These are phyloP conservation scores for Entomobrya multifasciata DNA, from an alignment of 2,888 invertebrate species.

Conservation along the genomic window DNA sequence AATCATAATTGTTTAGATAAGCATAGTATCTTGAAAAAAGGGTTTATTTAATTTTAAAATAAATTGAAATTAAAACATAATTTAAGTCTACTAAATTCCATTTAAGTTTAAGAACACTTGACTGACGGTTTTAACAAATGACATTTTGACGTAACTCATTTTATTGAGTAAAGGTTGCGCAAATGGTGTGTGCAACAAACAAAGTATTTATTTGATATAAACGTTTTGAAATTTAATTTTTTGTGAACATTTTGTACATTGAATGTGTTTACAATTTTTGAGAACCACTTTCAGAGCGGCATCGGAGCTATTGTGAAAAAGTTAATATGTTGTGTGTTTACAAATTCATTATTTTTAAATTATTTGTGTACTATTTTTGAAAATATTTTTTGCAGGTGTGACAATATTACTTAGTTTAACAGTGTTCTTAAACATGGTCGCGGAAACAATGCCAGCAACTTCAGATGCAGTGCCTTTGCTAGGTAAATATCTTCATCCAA, in stretches of 20 bases:
- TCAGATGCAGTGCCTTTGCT: constrained; percentile 95
- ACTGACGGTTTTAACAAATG: constrained; percentile 12
- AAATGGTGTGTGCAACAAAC: constrained; percentile 24
- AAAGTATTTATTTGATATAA: not conserved
- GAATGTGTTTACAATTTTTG: not conserved
- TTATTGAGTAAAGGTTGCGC: not conserved
- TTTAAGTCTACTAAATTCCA: no score
- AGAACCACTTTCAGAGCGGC: not conserved
- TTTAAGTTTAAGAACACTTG: not conserved
- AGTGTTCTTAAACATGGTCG: constrained; percentile 99
- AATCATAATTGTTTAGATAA: no score
- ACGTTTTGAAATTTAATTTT: not conserved
- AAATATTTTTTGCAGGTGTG: constrained; percentile 87
- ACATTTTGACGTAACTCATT: not conserved
- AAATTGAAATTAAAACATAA: no score
- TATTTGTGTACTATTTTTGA: constrained; percentile 74
- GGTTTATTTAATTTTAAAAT: no score
- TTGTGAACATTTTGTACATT: not conserved
- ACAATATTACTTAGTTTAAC: constrained; percentile 98
- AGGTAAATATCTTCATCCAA: constrained; percentile 83
- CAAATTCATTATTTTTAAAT: constrained; percentile 13
- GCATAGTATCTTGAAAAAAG: no score
- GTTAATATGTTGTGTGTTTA: constrained; percentile 11
- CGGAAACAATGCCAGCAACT: constrained; percentile 99
- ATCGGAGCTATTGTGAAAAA: not conserved